Base-by-base conservation (phyloP, 2,113 vertebrate genomes). In the Probosciger aterrimus region DNA sequence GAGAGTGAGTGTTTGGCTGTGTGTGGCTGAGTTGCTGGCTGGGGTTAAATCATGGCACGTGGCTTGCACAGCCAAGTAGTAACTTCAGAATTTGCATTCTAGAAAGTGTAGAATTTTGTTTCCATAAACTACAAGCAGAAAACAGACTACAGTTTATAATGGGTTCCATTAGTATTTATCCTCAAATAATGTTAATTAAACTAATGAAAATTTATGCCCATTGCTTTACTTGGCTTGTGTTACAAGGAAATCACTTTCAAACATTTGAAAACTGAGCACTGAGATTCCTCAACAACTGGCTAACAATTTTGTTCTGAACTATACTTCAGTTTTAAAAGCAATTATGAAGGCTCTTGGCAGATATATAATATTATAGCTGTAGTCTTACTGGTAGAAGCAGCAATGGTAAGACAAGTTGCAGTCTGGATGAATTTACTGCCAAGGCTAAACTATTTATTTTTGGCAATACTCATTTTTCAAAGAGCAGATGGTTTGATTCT, bases 401-500 rank as follows among this genome's bases (percentile, higher is more conserved):
- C 71, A 79, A 17, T 69, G 92, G 87, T 62, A 79, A 90, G 93
- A 89, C 63, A 74, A 94, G 47, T 80, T 94, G 52, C 86, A 84
- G 88, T 47, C 70, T 84, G 89, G 82, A 86, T 92, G 85, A 92
- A 85, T 96, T 97, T 88, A 92, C 74, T 91, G 90, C 18, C 88
- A 86, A 93, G 73, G 63, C 82, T 94, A 46, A 95, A 74, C 73
- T 90, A 82, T 91, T 82, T 89, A 79, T 96, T 97, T 95, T 74
- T 18, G 24, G 23, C 83, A 82, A 47, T 95, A 81, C 44, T 76
- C 39, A 73, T 80, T 95, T 95, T 88, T 87, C 90, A 78, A 76
- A 84, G 55, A 96, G 47, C 94, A 97, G 95, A 97, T 97, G 95
- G 70, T 88, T 97, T 93, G 83, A 86, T 97, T 95, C 83, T 76